These are phyloP conservation scores for Camelus bactrianus DNA, from an alignment of 2,113 vertebrate species.

Conservation along the genomic window DNA sequence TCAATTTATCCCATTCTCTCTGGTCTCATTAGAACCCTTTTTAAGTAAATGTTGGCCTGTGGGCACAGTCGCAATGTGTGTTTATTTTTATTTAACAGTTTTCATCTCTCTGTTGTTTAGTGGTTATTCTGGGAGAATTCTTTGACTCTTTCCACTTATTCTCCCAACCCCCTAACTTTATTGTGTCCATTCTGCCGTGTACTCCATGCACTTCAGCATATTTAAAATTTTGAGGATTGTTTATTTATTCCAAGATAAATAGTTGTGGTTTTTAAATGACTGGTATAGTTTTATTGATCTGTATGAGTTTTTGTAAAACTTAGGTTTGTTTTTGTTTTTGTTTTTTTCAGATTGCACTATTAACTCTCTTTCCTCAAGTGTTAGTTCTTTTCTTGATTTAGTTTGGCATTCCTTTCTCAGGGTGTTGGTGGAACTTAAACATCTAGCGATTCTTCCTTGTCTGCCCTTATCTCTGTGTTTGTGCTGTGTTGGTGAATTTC, in stretches of 20 bases:
- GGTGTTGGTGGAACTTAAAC: background rate
- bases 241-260: background rate
- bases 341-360: background rate
- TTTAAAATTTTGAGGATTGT: background rate
- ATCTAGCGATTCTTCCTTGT: background rate
- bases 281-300: background rate
- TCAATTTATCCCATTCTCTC: background rate
- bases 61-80: background rate
- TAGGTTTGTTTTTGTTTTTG: too few species aligned
- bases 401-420: background rate
- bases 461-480: background rate
- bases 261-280: background rate
- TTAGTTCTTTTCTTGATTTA: slow-evolving; percentile 1
- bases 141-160: background rate
- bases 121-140: background rate
- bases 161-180: background rate
- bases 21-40: background rate
- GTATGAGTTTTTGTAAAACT: background rate
- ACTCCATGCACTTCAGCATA: background rate
- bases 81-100: background rate
- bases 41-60: background rate
- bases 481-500: background rate
- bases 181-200: background rate
- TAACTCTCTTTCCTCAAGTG: slow-evolving; percentile 20
- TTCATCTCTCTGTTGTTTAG: background rate